Evolutionary conservation across 2,888 invertebrate genomes (phyloP).

Genomic region (Tromatobia lineatoria): DNA sequence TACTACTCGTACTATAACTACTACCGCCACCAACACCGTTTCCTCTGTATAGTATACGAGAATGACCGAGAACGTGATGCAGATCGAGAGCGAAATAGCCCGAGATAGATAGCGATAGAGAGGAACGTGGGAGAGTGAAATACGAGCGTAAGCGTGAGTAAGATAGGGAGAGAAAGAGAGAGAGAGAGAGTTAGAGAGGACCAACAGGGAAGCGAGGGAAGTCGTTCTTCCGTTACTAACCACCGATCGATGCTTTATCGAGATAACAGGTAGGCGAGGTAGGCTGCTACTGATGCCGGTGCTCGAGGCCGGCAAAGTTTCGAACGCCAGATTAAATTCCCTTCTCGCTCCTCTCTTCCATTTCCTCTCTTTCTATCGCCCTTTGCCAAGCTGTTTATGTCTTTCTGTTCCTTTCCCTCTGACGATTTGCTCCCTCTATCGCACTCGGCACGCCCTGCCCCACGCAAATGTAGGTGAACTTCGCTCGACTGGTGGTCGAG

Average conservation of each 20-base stretch:
- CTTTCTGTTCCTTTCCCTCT: background rate
- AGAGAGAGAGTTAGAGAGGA: conserved; percentile 59
- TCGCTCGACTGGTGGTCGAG: conserved; percentile 32
- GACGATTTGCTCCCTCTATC: conserved; percentile 10
- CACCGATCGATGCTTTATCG: conserved; percentile 79
- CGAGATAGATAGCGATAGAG: conserved; percentile 58
- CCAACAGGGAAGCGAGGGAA: conserved; percentile 70
- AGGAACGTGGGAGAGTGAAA: conserved; percentile 66
- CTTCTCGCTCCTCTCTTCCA: conserved; percentile 48
- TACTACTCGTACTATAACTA: conserved; percentile 33
- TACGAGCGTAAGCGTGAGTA: conserved; percentile 58
- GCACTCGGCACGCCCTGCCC: conserved; percentile 2
- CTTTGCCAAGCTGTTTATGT: conserved; percentile 32
- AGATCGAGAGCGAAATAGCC: conserved; percentile 64
- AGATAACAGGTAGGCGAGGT: conserved; percentile 78
- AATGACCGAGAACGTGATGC: conserved; percentile 64
- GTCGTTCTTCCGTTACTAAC: conserved; percentile 79
- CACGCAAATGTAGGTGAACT: conserved; percentile 75
- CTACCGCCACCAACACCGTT: conserved; percentile 5
- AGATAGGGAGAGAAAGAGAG: conserved; percentile 32
- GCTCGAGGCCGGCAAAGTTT: conserved; percentile 73
- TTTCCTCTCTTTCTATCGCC: conserved; percentile 29
- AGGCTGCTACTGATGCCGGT: conserved; percentile 65
- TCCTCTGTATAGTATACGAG: conserved; percentile 39
- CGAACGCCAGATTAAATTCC: conserved; percentile 73